These are phyloP conservation scores for Corynorhinus townsendii DNA, from an alignment of 2,113 vertebrate genomes.

Conservation along the genomic window DNA sequence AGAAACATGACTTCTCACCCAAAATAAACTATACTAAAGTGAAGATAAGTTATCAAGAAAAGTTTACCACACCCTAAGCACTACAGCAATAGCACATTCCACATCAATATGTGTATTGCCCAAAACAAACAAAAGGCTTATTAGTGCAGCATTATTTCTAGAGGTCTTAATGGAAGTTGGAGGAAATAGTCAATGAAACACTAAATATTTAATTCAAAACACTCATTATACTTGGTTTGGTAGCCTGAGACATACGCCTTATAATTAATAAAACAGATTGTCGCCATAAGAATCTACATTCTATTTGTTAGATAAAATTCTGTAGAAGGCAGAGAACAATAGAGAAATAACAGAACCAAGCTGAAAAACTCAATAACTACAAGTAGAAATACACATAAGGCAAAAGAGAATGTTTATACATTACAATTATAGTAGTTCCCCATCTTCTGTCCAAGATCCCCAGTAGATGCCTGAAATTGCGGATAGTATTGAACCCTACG, in stretches of 20 bases:
- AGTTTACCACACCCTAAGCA: neutral
- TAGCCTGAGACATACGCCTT: constrained; percentile 46
- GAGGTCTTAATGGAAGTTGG: constrained; percentile 57
- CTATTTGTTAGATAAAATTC: constrained; percentile 43
- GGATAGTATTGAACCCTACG: neutral
- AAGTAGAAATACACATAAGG: constrained; percentile 20
- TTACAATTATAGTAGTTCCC: neutral
- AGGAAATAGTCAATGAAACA: constrained; percentile 77
- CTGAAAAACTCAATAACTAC: constrained; percentile 6
- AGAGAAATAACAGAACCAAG: constrained; percentile 58
- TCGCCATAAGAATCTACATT: constrained; percentile 29
- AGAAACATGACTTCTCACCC: constrained; percentile 8
- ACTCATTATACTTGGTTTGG: constrained; percentile 49
- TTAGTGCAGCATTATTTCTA: constrained; percentile 55
- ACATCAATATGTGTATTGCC: neutral
- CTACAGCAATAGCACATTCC: neutral
- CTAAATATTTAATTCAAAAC: constrained; percentile 74
- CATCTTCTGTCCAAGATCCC: neutral
- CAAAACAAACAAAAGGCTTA: constrained; percentile 50
- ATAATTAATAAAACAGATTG: constrained; percentile 67
- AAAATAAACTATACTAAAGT: constrained; percentile 46
- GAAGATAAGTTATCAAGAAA: neutral
- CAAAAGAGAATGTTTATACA: neutral
- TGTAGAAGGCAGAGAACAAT: constrained; percentile 49
- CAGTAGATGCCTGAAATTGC: neutral